Base-by-base conservation (phyloP, 2,888 invertebrate species). In the Atrina japonica region DNA sequence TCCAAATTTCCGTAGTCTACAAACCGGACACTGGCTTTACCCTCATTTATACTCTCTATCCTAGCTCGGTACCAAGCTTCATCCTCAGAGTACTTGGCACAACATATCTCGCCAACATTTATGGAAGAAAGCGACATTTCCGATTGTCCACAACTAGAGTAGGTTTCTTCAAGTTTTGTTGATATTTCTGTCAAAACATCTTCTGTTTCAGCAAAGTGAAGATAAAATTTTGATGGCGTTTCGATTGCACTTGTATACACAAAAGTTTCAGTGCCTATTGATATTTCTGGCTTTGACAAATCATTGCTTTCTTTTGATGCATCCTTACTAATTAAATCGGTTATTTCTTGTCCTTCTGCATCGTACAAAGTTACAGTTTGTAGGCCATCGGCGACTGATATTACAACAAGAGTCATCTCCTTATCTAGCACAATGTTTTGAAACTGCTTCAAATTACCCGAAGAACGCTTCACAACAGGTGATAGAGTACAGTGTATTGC, bases 1-100 rank as follows among this genome's bases (percentile, higher is more conserved):
- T 88, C 87, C 7, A 71, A 68, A 66, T 90, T 89, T 9, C 90
- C 90, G 78, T 86, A 89, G 73, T 90, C 90, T 14, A 89, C 77
- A 79, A 88, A 90, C 16, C 67, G 67, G 0, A 90, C 86, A 53
- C 65, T 65, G 1, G 78, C 74, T 18, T 64, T 70, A 1, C 52
- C 55, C 0, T 65, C 66, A 23, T 75, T 53, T 0, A 76, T 55
- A n/a, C 79, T 76, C 18, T 78, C 68, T 2, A 80, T 72, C 30
- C 68, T 64, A 11, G 85, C 89, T 65, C 90, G 72, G 73, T 90
- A 89, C 85, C 88, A 90, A 7, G 66, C 67, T 1, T 76, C 70
- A 75, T 90, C 89, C 45, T 77, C 83, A 41, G 80, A 77, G 68
- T 75, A 89, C 68, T 83, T 70, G 3, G 82, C 75, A 18, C 71